phyloP scores from a whole-genome alignment of 1,140 invertebrate species.

The Coelopa frigida region DNA sequence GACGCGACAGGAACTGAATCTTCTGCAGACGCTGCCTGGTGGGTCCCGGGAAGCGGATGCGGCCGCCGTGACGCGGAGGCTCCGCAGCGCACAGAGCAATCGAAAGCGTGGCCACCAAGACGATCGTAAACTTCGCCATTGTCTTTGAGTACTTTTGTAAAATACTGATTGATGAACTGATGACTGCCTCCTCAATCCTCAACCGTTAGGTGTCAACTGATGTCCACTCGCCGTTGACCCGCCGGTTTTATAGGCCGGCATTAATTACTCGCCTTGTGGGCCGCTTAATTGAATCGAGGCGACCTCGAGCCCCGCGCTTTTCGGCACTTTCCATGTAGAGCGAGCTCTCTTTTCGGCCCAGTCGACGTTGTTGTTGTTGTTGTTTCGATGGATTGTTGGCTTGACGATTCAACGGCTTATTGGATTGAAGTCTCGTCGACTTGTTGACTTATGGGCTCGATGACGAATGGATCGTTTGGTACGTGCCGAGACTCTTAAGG shows the following conservation, averaged over 20 bases:
- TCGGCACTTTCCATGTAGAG: too few relatives aligned
- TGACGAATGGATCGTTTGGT: too few relatives aligned
- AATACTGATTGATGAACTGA: not conserved
- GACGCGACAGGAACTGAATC: slow-evolving; percentile 1
- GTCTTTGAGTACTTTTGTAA: not conserved
- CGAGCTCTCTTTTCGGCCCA: too few relatives aligned
- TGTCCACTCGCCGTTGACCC: not conserved
- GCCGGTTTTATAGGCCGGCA: slow-evolving; percentile 4
- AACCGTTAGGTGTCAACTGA: slow-evolving; percentile 8
- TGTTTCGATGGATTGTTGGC: too few relatives aligned
- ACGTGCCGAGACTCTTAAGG: too few relatives aligned
- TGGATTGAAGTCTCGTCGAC: too few relatives aligned
- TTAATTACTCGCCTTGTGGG: too few relatives aligned
- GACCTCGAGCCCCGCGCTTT: too few relatives aligned
- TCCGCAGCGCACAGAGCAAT: not conserved
- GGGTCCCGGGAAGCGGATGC: slow-evolving; percentile 6
- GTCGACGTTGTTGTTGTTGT: too few relatives aligned
- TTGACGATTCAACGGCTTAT: too few relatives aligned
- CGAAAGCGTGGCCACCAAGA: not conserved
- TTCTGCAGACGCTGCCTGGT: slow-evolving; percentile 2
- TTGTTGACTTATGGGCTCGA: too few relatives aligned
- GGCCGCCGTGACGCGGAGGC: slow-evolving; percentile 1
- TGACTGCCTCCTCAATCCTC: not conserved
- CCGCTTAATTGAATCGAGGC: too few relatives aligned
- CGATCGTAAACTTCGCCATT: not conserved